Percentiles rank a stretch among this genome's conserved stretches.
Conservation (phyloP, 2,888 invertebrate genomes). For the Plebejus anna region DNA sequence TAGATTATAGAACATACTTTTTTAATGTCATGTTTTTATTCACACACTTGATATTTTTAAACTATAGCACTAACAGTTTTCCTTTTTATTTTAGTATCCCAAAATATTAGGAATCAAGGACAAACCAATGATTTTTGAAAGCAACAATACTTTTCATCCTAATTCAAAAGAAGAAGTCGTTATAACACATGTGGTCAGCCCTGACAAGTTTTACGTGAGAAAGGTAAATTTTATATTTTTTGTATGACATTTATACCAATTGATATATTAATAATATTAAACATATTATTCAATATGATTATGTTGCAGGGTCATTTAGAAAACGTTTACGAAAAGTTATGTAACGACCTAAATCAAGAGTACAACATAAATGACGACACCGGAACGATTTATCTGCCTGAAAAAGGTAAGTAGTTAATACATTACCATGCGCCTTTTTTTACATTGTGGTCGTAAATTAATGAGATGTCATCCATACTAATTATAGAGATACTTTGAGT, state of each 20-base stretch:
- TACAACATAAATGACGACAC: constrained; percentile 49
- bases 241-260: background rate
- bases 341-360: constrained; percentile 66
- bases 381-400: constrained; percentile 66
- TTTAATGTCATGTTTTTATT: too few relatives aligned
- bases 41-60: background rate
- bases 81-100: constrained; percentile 54
- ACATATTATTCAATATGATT: background rate
- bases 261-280: too few relatives aligned
- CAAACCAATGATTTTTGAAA: constrained; percentile 54
- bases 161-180: constrained; percentile 70
- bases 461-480: too few relatives aligned
- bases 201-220: constrained; percentile 83
- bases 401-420: constrained; percentile 62
- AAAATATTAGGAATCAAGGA: constrained; percentile 49
- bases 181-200: constrained; percentile 81
- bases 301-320: constrained; percentile 53
- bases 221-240: constrained; percentile 66
- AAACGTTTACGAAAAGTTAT: constrained; percentile 60
- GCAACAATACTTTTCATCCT: constrained; percentile 53
- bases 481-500: too few relatives aligned
- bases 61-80: background rate
- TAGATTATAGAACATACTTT: too few relatives aligned
- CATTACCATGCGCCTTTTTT: constrained; percentile 31
- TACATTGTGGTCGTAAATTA: too few relatives aligned